Conservation (phyloP, 2,797 vertebrate species). For the Anableps anableps region DNA sequence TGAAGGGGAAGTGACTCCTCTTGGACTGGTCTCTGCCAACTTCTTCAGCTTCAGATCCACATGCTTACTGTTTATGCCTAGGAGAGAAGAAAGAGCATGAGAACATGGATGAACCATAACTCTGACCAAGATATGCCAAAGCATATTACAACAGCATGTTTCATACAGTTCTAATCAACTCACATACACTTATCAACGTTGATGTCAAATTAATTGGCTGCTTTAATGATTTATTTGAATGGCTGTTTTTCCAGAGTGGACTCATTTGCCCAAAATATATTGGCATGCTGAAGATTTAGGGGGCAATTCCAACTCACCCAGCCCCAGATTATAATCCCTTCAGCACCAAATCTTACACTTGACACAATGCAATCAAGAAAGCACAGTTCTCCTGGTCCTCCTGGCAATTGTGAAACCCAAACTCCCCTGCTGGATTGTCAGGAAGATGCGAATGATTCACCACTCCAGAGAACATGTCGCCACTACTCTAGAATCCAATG, state of each 20-base stretch:
- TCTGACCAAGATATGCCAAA: background rate
- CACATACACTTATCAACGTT: background rate
- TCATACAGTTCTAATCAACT: background rate
- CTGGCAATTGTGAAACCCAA: background rate
- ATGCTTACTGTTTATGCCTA: conserved; percentile 89
- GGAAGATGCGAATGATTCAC: background rate
- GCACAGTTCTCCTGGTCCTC: background rate
- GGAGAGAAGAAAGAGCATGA: conserved; percentile 15
- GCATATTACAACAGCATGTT: background rate
- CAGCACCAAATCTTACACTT: background rate
- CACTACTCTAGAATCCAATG: background rate
- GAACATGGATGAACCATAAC: conserved; percentile 6
- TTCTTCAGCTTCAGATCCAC: conserved; percentile 94
- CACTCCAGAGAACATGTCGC: background rate
- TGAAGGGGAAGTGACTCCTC: conserved; percentile 86
- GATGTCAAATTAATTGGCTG: background rate
- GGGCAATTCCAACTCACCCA: background rate
- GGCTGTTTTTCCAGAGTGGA: background rate
- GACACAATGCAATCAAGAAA: background rate
- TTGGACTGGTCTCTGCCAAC: conserved; percentile 86
- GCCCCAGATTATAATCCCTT: background rate
- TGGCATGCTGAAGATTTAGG: background rate
- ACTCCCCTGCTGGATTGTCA: background rate
- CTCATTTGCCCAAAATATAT: background rate
- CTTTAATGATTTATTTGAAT: background rate